These are phyloP conservation scores for Idaea biselata DNA, from an alignment of 2,888 invertebrate genomes.

Conservation along the genomic window DNA sequence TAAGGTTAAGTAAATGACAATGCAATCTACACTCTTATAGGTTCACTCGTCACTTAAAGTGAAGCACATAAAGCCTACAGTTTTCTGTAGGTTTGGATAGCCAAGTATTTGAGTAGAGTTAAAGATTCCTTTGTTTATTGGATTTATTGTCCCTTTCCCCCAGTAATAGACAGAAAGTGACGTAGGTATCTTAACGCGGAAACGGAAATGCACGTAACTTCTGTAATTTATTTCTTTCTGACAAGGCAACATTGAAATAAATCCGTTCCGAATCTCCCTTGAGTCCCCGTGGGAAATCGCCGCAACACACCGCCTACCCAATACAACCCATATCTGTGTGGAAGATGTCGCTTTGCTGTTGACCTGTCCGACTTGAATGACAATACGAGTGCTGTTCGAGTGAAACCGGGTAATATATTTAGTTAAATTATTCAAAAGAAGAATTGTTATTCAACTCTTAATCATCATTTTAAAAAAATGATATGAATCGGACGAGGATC, in stretches of 20 bases:
- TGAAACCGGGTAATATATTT: not conserved
- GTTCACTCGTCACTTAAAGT: too few species aligned
- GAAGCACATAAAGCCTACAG: too few species aligned
- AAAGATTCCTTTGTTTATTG: too few species aligned
- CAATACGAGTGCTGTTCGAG: not conserved
- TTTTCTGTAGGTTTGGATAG: too few species aligned
- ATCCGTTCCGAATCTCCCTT: slow-evolving; percentile 36
- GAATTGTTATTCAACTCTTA: too few species aligned
- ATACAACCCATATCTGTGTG: not conserved
- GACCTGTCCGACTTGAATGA: not conserved
- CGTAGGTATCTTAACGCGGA: not conserved
- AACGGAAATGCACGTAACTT: not conserved
- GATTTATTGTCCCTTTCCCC: not conserved
- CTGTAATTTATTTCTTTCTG: not conserved
- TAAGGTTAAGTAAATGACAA: too few species aligned
- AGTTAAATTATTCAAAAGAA: not conserved
- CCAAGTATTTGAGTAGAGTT: too few species aligned
- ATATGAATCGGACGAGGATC: too few species aligned
- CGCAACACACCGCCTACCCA: slow-evolving; percentile 4
- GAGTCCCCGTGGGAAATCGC: slow-evolving; percentile 44
- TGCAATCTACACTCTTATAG: too few species aligned
- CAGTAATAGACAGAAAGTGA: not conserved
- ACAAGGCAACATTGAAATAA: slow-evolving; percentile 34
- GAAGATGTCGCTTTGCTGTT: not conserved
- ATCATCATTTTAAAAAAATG: too few species aligned